phyloP scores from a whole-genome alignment of 2,797 vertebrate genomes.

The Remorina albescens region DNA sequence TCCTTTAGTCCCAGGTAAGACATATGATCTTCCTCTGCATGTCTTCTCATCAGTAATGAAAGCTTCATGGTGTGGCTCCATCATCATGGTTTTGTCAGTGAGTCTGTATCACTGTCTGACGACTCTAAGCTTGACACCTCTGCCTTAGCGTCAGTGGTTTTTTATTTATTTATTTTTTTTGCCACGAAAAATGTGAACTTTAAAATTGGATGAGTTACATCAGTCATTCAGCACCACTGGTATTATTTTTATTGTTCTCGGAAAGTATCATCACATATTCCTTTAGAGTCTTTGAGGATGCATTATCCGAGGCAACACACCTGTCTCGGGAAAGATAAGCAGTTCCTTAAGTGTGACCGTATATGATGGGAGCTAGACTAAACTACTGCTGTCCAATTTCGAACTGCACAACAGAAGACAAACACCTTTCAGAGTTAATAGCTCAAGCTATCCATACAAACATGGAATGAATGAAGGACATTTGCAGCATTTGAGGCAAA shows the following conservation, averaged over 20 bases:
- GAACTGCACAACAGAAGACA: not conserved
- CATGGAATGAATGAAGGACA: not conserved
- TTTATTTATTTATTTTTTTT: not conserved
- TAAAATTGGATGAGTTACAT: not conserved
- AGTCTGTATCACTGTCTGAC: conserved; percentile 72
- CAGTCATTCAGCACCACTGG: conserved; percentile 8
- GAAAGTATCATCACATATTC: not conserved
- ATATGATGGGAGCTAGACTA: conserved; percentile 34
- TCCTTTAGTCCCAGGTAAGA: conserved; percentile 92
- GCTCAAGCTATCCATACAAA: not conserved
- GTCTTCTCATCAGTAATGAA: conserved; percentile 41
- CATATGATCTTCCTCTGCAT: conserved; percentile 22
- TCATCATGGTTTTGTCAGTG: conserved; percentile 37
- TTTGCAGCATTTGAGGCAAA: conserved; percentile 13
- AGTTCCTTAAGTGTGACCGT: conserved; percentile 36
- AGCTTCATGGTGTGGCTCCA: conserved; percentile 35
- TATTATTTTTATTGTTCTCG: conserved; percentile 6
- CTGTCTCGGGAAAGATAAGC: conserved; percentile 57
- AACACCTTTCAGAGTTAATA: not conserved
- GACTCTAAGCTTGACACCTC: conserved; percentile 55
- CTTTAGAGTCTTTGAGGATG: conserved; percentile 20
- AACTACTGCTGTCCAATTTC: conserved; percentile 15
- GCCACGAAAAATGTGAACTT: conserved; percentile 4
- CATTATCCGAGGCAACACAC: conserved; percentile 78
- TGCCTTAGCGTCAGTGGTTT: conserved; percentile 2